Conservation (phyloP, 2,113 vertebrate genomes). For the Notothenia coriiceps region DNA sequence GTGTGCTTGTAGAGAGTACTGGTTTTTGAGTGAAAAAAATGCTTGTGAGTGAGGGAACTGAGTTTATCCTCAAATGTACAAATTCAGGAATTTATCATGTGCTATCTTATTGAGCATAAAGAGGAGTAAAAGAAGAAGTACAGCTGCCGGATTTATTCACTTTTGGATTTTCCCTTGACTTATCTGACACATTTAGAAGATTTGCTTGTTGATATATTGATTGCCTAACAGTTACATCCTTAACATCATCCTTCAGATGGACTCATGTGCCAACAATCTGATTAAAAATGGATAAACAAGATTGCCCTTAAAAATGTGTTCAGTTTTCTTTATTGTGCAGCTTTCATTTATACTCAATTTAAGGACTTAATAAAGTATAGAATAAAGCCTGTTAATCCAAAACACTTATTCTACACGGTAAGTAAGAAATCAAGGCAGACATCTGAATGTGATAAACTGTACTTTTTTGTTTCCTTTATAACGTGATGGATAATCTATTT, state of each 20-base stretch:
- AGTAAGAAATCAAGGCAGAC: neutral
- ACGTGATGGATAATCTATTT: neutral
- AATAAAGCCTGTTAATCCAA: neutral
- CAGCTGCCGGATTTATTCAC: slow-evolving; percentile 7
- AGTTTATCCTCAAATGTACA: neutral
- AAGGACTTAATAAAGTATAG: neutral
- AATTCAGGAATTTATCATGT: too few species aligned
- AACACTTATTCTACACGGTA: neutral
- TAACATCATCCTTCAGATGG: neutral
- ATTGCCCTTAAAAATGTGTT: too few species aligned
- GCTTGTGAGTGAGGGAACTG: neutral
- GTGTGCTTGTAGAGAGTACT: neutral
- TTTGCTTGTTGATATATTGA: slow-evolving; percentile 2
- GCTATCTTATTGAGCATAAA: too few species aligned
- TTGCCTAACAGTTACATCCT: slow-evolving; percentile 2
- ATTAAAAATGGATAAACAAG: neutral
- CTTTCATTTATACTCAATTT: neutral
- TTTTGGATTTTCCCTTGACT: neutral
- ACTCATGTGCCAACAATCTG: slow-evolving; percentile 1
- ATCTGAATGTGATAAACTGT: neutral
- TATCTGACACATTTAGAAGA: slow-evolving; percentile 6
- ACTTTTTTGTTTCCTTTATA: slow-evolving; percentile 37
- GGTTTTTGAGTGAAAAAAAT: neutral
- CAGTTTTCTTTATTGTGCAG: neutral
- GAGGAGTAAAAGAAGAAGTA: neutral